Conservation (phyloP, 2,888 invertebrate genomes). For the Dioctria linearis region DNA sequence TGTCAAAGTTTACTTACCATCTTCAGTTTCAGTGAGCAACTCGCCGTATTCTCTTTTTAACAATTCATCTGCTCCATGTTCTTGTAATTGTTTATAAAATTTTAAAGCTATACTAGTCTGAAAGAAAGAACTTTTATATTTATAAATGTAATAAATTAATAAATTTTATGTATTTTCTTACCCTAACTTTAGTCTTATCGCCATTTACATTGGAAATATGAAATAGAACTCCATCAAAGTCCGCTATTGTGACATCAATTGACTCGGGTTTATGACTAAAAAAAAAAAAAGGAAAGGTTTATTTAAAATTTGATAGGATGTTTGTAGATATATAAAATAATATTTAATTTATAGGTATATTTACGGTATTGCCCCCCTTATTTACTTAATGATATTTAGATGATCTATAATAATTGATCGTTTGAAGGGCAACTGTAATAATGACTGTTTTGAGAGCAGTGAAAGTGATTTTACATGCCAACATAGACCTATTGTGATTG, state of each 20-base stretch:
- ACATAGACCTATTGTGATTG: too few relatives aligned
- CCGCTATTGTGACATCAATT: slow-evolving; percentile 94
- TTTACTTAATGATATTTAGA: too few relatives aligned
- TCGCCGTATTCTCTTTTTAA: slow-evolving; percentile 93
- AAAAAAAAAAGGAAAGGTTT: neutral
- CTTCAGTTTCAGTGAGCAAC: slow-evolving; percentile 87
- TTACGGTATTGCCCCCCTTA: too few relatives aligned
- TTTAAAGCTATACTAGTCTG: slow-evolving; percentile 98
- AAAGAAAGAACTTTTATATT: slow-evolving; percentile 64
- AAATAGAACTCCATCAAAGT: slow-evolving; percentile 99
- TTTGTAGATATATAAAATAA: too few relatives aligned
- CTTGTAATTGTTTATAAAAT: slow-evolving; percentile 98
- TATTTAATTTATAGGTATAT: too few relatives aligned
- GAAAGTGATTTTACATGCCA: too few relatives aligned
- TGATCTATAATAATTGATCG: too few relatives aligned
- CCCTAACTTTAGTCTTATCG: slow-evolving; percentile 97
- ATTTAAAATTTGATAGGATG: neutral
- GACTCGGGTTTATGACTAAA: slow-evolving; percentile 93
- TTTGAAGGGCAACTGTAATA: too few relatives aligned
- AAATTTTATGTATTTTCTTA: slow-evolving; percentile 73
- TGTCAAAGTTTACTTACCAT: slow-evolving; percentile 74
- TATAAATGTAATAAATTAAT: slow-evolving; percentile 31
- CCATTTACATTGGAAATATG: slow-evolving; percentile 97
- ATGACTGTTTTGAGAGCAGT: too few relatives aligned
- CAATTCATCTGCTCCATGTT: slow-evolving; percentile 98